A percentile compares a stretch with the other conserved stretches of the same genome.
Conservation (phyloP, 2,113 vertebrate genomes). For the Variabilichromis moorii region DNA sequence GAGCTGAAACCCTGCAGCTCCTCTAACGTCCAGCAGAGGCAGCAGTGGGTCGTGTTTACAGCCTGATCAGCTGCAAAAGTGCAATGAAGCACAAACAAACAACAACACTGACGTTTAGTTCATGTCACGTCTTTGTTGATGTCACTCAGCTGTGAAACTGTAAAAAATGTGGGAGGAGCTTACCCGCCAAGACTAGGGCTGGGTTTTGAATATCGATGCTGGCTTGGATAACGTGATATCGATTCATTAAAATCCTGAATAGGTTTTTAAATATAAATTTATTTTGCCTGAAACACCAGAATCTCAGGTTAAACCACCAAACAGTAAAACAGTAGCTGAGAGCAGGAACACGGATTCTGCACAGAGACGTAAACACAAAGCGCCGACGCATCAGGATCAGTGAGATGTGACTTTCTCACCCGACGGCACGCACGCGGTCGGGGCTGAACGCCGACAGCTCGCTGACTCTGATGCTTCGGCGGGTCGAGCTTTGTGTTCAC, state of each 20-base stretch:
- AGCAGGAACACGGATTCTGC: background rate
- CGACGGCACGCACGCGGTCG: fast-evolving
- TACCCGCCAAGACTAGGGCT: background rate
- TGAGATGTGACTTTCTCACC: fast-evolving
- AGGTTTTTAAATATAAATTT: background rate
- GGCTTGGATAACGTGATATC: background rate
- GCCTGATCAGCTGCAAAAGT: background rate
- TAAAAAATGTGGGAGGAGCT: background rate
- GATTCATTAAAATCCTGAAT: background rate
- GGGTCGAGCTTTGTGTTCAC: fast-evolving
- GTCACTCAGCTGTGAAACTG: fast-evolving
- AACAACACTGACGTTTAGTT: background rate
- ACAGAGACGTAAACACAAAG: fast-evolving
- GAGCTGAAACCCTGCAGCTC: background rate
- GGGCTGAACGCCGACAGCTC: background rate
- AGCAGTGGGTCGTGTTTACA: background rate
- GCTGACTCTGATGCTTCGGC: fast-evolving
- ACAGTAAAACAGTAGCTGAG: fast-evolving
- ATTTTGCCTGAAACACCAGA: background rate
- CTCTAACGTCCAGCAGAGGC: background rate
- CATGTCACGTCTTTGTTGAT: background rate
- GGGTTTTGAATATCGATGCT: fast-evolving
- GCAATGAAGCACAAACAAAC: background rate
- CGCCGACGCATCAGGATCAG: fast-evolving
- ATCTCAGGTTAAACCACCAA: fast-evolving